These are phyloP conservation scores for Dendrolimus houi DNA, from an alignment of 2,888 invertebrate species.

Conservation along the genomic window DNA sequence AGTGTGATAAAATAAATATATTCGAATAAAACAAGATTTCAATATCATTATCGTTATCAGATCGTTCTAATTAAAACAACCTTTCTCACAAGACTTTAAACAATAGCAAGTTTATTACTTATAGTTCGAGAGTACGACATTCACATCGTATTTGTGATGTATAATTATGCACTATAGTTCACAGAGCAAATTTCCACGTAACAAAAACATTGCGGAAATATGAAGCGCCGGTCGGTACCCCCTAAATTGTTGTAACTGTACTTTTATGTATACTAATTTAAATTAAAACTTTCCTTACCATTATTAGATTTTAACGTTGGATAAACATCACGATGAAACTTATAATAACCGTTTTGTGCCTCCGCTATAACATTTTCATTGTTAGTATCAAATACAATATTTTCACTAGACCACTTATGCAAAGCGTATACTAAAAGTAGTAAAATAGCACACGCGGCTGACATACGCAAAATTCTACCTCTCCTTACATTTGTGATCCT, in stretches of 20 bases:
- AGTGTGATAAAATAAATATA: no score
- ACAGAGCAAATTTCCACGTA: slow-evolving; percentile 26
- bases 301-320: slow-evolving; percentile 57
- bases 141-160: neutral
- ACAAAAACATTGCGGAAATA: slow-evolving; percentile 25
- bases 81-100: no score
- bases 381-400: slow-evolving; percentile 22
- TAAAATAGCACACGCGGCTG: slow-evolving; percentile 66
- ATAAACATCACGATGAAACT: slow-evolving; percentile 53
- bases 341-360: slow-evolving; percentile 33
- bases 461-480: slow-evolving; percentile 75
- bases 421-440: slow-evolving; percentile 79
- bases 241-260: slow-evolving; percentile 32
- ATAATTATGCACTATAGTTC: slow-evolving; percentile 2
- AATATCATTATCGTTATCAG: no score
- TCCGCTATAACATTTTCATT: slow-evolving; percentile 26
- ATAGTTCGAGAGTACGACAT: neutral
- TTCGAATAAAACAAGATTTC: no score
- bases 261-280: slow-evolving; percentile 10
- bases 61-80: no score
- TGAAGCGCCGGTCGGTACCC: slow-evolving; percentile 28
- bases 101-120: no score
- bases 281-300: slow-evolving; percentile 9
- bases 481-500: slow-evolving; percentile 78
- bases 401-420: slow-evolving; percentile 75